phyloP scores from a whole-genome alignment of 2,797 vertebrate genomes.

The Anisognathus igniventris region DNA sequence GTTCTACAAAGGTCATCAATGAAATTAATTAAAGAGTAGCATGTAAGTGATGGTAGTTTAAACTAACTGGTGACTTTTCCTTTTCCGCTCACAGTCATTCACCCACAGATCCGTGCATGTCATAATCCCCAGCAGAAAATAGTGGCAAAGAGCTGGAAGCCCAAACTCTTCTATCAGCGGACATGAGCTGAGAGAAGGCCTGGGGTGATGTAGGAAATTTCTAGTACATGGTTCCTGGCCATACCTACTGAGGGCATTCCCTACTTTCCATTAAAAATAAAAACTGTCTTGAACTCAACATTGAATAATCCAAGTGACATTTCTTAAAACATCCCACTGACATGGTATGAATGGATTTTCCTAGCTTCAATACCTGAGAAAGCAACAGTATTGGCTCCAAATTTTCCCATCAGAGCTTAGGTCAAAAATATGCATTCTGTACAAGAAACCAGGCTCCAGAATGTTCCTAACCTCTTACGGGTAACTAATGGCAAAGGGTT shows the following conservation, averaged over 20 bases:
- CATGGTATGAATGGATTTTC: neutral
- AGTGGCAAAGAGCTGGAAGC: neutral
- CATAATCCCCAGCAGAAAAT: neutral
- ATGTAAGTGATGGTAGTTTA: neutral
- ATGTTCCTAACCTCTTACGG: neutral
- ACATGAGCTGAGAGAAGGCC: neutral
- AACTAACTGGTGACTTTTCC: neutral
- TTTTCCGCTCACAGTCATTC: neutral
- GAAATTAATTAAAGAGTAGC: neutral
- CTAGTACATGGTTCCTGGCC: neutral
- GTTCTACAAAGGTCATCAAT: neutral
- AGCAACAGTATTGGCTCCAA: neutral
- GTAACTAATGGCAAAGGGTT: neutral
- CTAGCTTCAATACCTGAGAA: neutral
- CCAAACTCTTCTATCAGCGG: neutral
- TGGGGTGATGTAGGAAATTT: neutral
- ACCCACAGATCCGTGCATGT: neutral
- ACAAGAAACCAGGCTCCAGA: neutral
- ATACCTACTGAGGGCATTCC: neutral
- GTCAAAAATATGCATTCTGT: neutral
- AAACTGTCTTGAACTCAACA: neutral
- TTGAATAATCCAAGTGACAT: neutral
- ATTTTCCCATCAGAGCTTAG: neutral
- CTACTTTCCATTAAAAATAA: neutral
- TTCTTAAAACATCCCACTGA: neutral